phyloP scores from a whole-genome alignment of 2,797 vertebrate species.

The Emydoidea blandingii region DNA sequence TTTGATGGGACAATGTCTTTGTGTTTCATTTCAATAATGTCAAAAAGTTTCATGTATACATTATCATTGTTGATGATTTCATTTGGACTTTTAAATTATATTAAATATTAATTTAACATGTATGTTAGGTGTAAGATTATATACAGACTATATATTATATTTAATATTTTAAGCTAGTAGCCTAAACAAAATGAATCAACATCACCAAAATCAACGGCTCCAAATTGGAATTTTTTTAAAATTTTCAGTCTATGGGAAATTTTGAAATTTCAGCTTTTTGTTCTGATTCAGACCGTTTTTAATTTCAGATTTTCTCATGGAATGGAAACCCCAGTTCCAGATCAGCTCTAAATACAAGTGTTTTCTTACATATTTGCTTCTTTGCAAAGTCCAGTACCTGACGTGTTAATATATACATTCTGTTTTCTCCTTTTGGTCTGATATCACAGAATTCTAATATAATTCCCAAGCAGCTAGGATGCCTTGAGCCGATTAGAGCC shows the following conservation, averaged over 20 bases:
- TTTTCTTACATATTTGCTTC: not conserved
- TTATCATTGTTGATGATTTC: not conserved
- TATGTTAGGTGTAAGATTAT: not conserved
- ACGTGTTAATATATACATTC: not conserved
- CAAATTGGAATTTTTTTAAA: not conserved
- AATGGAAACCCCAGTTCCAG: not conserved
- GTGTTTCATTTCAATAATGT: not conserved
- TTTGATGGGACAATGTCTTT: not conserved
- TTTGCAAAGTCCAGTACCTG: not conserved
- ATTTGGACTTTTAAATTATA: not conserved
- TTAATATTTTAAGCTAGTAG: not conserved
- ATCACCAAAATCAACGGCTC: not conserved
- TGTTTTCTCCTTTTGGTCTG: not conserved
- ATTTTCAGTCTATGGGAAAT: not conserved
- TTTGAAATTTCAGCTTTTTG: not conserved
- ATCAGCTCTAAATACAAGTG: not conserved
- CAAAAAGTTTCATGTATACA: not conserved
- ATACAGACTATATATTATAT: not conserved
- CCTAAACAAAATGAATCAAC: not conserved
- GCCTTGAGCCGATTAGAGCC: not conserved
- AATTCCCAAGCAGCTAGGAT: fast-evolving
- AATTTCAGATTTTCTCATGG: not conserved
- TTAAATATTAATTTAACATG: not conserved
- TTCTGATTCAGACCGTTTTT: not conserved
- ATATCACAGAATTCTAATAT: not conserved